Base-by-base conservation (phyloP, 1,140 invertebrate species). In the Heterodera carotae region DNA sequence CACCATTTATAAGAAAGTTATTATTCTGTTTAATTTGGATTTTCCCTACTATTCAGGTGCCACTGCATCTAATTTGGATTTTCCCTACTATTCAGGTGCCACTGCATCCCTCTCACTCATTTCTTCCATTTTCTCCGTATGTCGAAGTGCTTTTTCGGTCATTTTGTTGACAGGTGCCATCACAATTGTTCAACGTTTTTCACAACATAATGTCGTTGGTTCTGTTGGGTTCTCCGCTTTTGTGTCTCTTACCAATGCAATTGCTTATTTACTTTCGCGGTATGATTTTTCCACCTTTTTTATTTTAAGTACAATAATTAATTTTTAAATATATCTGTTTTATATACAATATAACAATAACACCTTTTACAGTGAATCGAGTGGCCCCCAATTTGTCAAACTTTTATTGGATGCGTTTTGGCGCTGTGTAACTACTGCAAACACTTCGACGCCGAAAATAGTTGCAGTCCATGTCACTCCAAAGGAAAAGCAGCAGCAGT, bases 161-260 rank as follows among this genome's bases (percentile, higher is more conserved):
- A 89, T 92, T 64, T 89, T 95, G 31, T 89, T 98, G 0, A 96
- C 94, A 87, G 94, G 94, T 5, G 93, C 97, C 27, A 71, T 77
- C 48, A 29, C 75, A 25, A 70, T 31, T 56, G 78, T 59, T 34
- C 43, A 39, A 29, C 43, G 25, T 10, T 60, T 83, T 6, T 62
- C 71, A 29, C 53, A 64, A 18, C 18, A 69, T 10, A 39, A 60
- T n/a, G n/a, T 34, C 92, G 77, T 94, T 0, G 94, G 97, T 85
- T 94, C 96, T 84, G 92, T 97, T 34, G 88, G 97, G 2, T 98
- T 98, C 87, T 98, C 96, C 0, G 94, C 98, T 74, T 98, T 96
- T 87, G 94, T 93, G 87, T 94, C 93, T 0, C 89, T 97, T 33
- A 89, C 96, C 1, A 92, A 98, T 0, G 92, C 94, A 0, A 90